Conservation (phyloP, 2,797 vertebrate species). For the Myiotriccus ornatus region DNA sequence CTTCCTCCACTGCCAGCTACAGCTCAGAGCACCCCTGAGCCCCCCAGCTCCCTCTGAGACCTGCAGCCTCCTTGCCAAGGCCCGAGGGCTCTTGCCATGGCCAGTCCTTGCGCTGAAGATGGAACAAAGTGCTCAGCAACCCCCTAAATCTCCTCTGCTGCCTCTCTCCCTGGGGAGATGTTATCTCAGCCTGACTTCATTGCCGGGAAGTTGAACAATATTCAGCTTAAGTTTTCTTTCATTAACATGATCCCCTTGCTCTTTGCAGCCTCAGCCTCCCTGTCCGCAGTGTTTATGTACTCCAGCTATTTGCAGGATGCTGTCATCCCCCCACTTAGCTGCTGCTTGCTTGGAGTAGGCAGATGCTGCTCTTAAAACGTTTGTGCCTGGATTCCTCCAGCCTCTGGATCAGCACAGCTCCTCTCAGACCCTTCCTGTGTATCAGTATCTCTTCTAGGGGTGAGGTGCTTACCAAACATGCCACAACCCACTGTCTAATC, state of each 20-base stretch:
- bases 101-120: accelerated
- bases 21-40: accelerated
- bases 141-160: background rate
- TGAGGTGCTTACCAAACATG: background rate
- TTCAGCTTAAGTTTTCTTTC: background rate
- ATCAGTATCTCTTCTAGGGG: background rate
- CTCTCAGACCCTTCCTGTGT: background rate
- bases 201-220: background rate
- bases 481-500: background rate
- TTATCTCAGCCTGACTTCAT: background rate
- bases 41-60: background rate
- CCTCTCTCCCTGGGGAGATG: background rate
- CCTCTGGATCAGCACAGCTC: background rate
- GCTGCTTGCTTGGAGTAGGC: background rate
- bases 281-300: background rate
- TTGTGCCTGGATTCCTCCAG: background rate
- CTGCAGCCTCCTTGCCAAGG: background rate
- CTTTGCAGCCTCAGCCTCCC: background rate
- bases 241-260: background rate
- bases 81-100: accelerated
- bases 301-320: slow-evolving; percentile 27
- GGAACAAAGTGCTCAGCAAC: background rate
- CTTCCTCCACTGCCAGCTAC: background rate
- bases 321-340: slow-evolving; percentile 18
- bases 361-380: background rate